Evolutionary conservation across 1,140 invertebrate species (phyloP), one percentile per base, ranked within the genome.

Genomic region (Vanessa atalanta): DNA sequence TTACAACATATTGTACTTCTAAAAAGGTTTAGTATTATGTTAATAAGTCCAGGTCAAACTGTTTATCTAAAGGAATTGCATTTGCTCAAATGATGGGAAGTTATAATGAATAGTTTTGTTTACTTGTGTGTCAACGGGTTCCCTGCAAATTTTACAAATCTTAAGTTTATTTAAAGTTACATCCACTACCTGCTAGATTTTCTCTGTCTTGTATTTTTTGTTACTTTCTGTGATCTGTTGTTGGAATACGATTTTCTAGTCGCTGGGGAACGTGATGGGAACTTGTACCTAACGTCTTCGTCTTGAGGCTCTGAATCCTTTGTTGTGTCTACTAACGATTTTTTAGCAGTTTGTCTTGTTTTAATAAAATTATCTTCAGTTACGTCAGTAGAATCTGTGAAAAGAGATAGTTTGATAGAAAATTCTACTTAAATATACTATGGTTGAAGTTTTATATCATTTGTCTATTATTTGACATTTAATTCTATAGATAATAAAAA

Each of bases 201-300:
- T 76, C 64, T 60, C 31, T 12, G 64, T 13, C 50, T 66, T 48
- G 72, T 70, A 47, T 78, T 82, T 48, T 66, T 68, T 12, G 57
- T 51, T n/a, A 23, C 66, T 65, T 76, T 65, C n/a, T 37, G 63
- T 48, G 72, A 57, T 72, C 65, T 63, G 23, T 63, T 76, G 15
- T 63, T 76, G 15, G 16, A 20, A 57, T 68, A 47, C 3, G 70
- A n/a, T 14, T 67, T 69, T 15, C 20, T 69, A 31, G 23, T 55
- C 0, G 37, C 37, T 9, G 43, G 60, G 13, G 65, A 65, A 16
- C 72, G 77, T 0, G 80, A 76, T 14, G 82, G 86, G 11, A 88
- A 81, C 70, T 84, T 88, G 60, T 86, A 86, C 15, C 75, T 73
- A 16, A 82, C 43, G 9, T 78, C 65, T 13, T 78, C 68, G 15